These are phyloP conservation scores for Hystrix brachyura DNA, from an alignment of 2,113 vertebrate genomes.

Conservation along the genomic window DNA sequence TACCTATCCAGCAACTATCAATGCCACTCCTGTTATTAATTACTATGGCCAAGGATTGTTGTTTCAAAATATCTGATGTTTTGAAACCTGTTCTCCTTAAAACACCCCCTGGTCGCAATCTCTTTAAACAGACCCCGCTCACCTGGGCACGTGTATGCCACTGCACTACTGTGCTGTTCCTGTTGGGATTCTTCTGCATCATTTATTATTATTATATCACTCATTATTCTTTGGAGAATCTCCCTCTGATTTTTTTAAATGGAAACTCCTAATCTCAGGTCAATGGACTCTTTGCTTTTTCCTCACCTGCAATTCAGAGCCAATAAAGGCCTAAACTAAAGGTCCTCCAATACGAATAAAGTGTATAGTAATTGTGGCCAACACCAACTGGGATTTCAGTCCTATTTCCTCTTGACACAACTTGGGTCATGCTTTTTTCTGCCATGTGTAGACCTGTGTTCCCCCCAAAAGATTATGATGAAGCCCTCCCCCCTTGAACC, in stretches of 20 bases:
- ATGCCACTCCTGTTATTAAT: neutral
- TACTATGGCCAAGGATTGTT: neutral
- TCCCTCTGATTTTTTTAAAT: neutral
- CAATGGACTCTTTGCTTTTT: neutral
- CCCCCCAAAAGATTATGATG: neutral
- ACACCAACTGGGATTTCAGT: neutral
- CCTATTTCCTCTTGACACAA: neutral
- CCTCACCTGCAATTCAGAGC: neutral
- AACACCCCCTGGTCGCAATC: neutral
- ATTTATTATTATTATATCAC: neutral
- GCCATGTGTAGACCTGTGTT: neutral
- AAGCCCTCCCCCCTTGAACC: neutral
- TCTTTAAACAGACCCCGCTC: neutral
- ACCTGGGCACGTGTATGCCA: too few relatives aligned
- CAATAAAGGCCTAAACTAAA: neutral
- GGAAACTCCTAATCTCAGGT: neutral
- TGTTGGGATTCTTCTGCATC: neutral
- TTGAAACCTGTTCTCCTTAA: neutral
- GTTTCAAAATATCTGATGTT: neutral
- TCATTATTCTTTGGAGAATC: neutral
- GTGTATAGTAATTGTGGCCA: rapidly evolving
- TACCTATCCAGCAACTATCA: neutral
- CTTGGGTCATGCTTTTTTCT: neutral
- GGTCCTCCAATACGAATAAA: neutral
- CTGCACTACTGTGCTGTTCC: neutral